Evolutionary conservation across 2,888 invertebrate species (phyloP).

Genomic region (Mantis religiosa): DNA sequence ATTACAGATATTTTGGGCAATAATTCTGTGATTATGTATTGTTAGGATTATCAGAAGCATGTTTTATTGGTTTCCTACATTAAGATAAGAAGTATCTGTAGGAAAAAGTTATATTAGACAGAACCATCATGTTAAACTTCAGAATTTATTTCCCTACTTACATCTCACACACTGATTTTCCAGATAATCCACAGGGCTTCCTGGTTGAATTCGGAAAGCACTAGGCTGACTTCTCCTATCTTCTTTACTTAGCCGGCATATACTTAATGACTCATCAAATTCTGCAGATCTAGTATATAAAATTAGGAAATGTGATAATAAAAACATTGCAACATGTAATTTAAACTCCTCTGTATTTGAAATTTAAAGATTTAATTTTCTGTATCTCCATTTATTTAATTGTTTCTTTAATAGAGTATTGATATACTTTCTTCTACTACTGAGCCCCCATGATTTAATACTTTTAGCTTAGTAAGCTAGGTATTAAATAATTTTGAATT

Average conservation of each 20-base stretch:
- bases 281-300: constrained; percentile 44
- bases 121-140: too few relatives aligned
- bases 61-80: too few relatives aligned
- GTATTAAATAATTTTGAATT: too few relatives aligned
- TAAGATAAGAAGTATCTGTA: too few relatives aligned
- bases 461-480: too few relatives aligned
- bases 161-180: constrained; percentile 53
- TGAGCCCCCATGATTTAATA: too few relatives aligned
- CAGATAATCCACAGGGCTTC: constrained; percentile 47
- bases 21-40: too few relatives aligned
- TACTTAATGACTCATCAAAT: constrained; percentile 46
- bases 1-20: too few relatives aligned
- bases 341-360: background rate
- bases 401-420: background rate
- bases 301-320: background rate
- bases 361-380: background rate
- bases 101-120: too few relatives aligned
- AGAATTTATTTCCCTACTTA: constrained; percentile 34
- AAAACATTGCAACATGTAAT: background rate
- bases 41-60: too few relatives aligned
- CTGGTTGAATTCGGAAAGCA: constrained; percentile 44
- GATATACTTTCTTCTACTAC: too few relatives aligned
- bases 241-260: constrained; percentile 49
- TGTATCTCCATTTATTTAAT: background rate
- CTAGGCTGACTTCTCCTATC: constrained; percentile 50